These are phyloP conservation scores for Calosoma granatense DNA, from an alignment of 1,140 invertebrate genomes.

Conservation along the genomic window DNA sequence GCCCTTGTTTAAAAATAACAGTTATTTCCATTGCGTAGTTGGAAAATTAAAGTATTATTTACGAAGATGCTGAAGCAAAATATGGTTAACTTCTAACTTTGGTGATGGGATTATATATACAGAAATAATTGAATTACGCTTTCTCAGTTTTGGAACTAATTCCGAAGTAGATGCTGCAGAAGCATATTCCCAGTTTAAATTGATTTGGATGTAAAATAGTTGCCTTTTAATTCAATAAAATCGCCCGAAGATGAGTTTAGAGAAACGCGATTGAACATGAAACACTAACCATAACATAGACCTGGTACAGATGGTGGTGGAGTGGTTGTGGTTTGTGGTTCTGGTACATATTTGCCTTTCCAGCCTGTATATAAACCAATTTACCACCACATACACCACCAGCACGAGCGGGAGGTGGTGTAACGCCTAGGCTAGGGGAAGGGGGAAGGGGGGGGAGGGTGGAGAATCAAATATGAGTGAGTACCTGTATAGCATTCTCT, in stretches of 20 bases:
- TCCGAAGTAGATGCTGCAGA: neutral
- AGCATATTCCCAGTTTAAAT: neutral
- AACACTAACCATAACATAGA: neutral
- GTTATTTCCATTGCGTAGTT: too few relatives aligned
- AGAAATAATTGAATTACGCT: neutral
- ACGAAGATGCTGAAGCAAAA: neutral
- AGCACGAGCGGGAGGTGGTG: neutral
- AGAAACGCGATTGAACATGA: neutral
- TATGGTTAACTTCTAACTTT: neutral
- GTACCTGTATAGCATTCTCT: constrained; percentile 79
- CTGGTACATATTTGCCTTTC: neutral
- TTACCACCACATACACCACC: neutral
- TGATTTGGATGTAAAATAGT: constrained; percentile 4
- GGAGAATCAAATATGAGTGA: neutral
- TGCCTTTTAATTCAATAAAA: constrained; percentile 5
- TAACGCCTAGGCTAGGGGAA: neutral
- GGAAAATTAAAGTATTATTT: neutral
- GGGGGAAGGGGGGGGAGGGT: neutral
- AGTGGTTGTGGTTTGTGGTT: neutral
- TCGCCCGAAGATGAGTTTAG: neutral
- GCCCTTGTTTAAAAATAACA: too few relatives aligned
- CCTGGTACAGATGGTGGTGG: neutral
- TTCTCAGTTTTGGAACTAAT: neutral
- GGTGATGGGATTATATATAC: neutral
- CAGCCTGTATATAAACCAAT: neutral